Evolutionary conservation across 2,888 invertebrate genomes (phyloP), one percentile per base, ranked within the genome.

Genomic region (Xestia c-nigrum): DNA sequence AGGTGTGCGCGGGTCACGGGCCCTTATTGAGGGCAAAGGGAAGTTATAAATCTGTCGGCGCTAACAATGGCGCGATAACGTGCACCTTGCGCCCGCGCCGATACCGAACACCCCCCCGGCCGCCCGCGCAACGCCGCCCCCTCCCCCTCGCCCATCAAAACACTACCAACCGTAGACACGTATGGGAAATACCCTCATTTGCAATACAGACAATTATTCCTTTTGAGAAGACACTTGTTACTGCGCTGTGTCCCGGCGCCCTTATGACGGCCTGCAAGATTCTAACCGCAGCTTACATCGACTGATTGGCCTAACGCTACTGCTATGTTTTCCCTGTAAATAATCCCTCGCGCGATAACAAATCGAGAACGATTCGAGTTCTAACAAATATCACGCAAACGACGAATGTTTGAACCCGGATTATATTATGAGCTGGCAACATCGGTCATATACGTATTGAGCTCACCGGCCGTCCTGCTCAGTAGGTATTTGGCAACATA

Each of bases 21-120:
- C 96, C 96, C 96, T 96, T 96, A 96, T 96, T 95, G 94, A 95
- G 97, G 96, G 93, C 96, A 96, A 96, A 95, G 95, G 97, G 97
- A 97, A 96, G 96, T 94, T 94, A 95, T 97, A 96, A 96, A 96
- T 96, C 96, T 96, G 95, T 96, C 95, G 95, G 93, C 93, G 94
- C 93, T 94, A 96, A 96, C 96, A 96, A 96, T 96, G 94, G 95
- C 89, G 94, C 96, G 96, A 96, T 96, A 96, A 95, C 92, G 93
- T 93, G 92, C 95, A 96, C 95, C 95, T 95, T 95, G 94, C 94
- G 92, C 91, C 90, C 87, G 93, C 92, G 91, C 91, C 93, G 93
- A 93, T 93, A 92, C 87, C 81, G 88, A 78, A 86, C 83, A 78
- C 80, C 74, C 81, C 79, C 81, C 86, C 75, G 6, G 19, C 43